Percentiles rank a stretch among this genome's conserved stretches.
Evolutionary conservation across 2,113 vertebrate genomes (phyloP).

Genomic region (Pardalotus punctatus): DNA sequence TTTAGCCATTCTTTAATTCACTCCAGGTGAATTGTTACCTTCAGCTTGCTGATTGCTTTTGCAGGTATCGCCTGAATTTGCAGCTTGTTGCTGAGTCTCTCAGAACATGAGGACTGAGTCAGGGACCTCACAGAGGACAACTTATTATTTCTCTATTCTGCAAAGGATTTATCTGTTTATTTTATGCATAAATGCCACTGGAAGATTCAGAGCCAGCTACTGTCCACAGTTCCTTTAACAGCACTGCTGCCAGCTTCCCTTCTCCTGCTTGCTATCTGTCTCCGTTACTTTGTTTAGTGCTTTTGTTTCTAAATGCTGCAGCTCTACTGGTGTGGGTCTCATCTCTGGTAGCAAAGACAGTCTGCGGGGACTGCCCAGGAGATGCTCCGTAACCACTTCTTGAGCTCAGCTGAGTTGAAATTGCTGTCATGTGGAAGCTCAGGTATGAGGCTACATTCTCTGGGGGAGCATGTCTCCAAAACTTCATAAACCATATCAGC

Average conservation of each 20-base stretch:
- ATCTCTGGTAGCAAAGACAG: neutral
- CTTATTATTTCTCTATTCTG: neutral
- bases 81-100: neutral
- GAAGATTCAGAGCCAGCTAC: neutral
- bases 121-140: neutral
- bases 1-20: neutral
- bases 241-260: neutral
- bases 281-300: neutral
- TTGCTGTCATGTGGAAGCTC: neutral
- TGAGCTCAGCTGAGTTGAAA: neutral
- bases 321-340: neutral
- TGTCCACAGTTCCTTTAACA: neutral
- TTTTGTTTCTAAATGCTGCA: neutral
- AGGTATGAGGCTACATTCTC: neutral
- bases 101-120: neutral
- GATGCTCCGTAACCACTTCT: neutral
- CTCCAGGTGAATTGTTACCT: neutral
- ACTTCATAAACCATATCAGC: neutral
- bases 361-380: neutral
- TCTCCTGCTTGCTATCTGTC: neutral
- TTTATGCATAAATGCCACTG: neutral
- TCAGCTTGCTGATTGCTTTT: neutral
- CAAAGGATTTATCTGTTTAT: neutral
- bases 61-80: accelerated
- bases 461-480: neutral